These are phyloP conservation scores for Dryomyza anilis DNA, from an alignment of 2,888 invertebrate genomes.

Conservation along the genomic window DNA sequence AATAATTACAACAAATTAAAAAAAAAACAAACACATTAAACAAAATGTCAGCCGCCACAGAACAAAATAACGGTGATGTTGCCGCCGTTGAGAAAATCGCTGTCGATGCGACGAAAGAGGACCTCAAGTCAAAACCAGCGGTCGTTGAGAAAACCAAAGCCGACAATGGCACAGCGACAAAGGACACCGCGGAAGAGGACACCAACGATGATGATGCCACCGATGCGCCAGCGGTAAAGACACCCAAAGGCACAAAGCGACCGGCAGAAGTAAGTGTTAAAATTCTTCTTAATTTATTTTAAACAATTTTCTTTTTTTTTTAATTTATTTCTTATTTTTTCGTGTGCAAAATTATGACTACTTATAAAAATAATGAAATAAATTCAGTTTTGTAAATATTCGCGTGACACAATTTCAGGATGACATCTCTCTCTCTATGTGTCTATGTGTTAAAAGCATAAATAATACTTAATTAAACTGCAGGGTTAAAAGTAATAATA, in stretches of 20 bases:
- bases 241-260: conserved; percentile 80
- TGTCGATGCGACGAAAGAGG: conserved; percentile 59
- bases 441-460: too few species aligned
- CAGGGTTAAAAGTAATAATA: too few species aligned
- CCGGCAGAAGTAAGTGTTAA: conserved; percentile 80
- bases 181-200: conserved; percentile 46
- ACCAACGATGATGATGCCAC: conserved; percentile 44
- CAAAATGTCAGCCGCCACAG: conserved; percentile 75
- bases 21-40: conserved; percentile 55
- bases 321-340: too few species aligned
- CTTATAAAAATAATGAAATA: too few species aligned
- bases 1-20: conserved; percentile 34
- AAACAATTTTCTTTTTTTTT: too few species aligned
- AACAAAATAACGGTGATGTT: conserved; percentile 72
- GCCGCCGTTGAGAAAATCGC: conserved; percentile 75
- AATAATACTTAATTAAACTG: too few species aligned
- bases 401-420: too few species aligned
- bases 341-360: too few species aligned
- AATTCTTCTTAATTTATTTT: too few species aligned
- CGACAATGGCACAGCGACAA: conserved; percentile 54
- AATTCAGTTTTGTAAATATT: too few species aligned
- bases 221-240: conserved; percentile 61
- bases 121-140: conserved; percentile 57
- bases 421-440: too few species aligned
- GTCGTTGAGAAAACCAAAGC: conserved; percentile 46